Evolutionary conservation across 2,797 vertebrate genomes (phyloP).

Genomic region (Microhierax caerulescens): DNA sequence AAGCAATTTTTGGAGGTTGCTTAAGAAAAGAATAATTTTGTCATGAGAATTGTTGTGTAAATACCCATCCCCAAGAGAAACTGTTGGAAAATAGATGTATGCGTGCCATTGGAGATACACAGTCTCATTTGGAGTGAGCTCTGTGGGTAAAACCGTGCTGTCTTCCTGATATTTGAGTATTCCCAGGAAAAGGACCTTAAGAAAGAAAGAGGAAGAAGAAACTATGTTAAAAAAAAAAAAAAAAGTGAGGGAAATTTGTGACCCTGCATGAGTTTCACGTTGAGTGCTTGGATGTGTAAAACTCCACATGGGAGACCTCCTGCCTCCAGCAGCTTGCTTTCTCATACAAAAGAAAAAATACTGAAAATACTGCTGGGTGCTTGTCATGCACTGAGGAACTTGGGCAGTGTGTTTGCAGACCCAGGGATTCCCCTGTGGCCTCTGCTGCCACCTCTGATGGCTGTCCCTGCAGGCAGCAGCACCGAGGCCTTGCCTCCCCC

Average conservation of each 20-base stretch:
- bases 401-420: neutral
- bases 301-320: neutral
- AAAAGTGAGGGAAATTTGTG: neutral
- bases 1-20: neutral
- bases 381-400: neutral
- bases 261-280: neutral
- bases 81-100: neutral
- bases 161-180: neutral
- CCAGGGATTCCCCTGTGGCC: neutral
- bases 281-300: neutral
- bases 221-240: neutral
- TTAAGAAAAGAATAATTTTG: neutral
- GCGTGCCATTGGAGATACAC: neutral
- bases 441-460: neutral
- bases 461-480: neutral
- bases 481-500: neutral
- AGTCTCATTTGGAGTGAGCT: neutral
- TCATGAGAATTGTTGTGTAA: neutral
- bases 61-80: neutral
- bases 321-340: neutral
- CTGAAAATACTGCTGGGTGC: neutral
- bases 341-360: neutral
- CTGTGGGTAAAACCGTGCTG: neutral
- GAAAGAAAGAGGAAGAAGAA: neutral
- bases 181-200: neutral